Evolutionary conservation across 1,140 invertebrate species (phyloP).

Genomic region (Atta cephalotes): DNA sequence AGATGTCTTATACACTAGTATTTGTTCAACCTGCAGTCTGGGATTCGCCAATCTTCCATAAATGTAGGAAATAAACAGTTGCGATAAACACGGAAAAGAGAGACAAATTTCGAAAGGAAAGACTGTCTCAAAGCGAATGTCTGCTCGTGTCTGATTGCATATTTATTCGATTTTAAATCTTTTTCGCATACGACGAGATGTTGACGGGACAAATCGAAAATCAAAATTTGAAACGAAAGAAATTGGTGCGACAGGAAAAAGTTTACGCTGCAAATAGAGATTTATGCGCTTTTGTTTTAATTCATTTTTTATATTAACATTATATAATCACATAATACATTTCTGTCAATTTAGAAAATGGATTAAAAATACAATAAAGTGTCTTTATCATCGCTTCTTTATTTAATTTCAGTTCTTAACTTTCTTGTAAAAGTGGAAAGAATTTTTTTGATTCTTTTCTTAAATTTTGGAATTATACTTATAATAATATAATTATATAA

Average conservation of each 20-base stretch:
- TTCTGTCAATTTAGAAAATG: neutral
- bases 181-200: conserved; percentile 23
- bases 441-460: neutral
- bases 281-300: conserved; percentile 32
- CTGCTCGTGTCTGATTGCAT: conserved; percentile 66
- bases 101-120: conserved; percentile 58
- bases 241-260: conserved; percentile 12
- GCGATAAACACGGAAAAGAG: conserved; percentile 55
- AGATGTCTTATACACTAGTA: conserved; percentile 42
- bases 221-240: conserved; percentile 35
- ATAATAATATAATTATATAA: conserved; percentile 16
- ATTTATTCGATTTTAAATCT: conserved; percentile 70
- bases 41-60: conserved; percentile 54
- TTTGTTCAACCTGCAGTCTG: conserved; percentile 32
- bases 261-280: neutral
- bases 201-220: conserved; percentile 61
- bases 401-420: neutral
- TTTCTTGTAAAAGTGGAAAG: neutral
- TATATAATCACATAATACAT: conserved; percentile 3
- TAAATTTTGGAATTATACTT: neutral
- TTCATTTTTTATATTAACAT: conserved; percentile 3
- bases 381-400: neutral
- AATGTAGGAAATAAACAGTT: conserved; percentile 70
- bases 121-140: conserved; percentile 55
- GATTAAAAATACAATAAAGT: conserved; percentile 12